A percentile compares a stretch with the other conserved stretches of the same genome.
Conservation (phyloP, 1,140 invertebrate genomes). For the Alviniconcha marisindica region DNA sequence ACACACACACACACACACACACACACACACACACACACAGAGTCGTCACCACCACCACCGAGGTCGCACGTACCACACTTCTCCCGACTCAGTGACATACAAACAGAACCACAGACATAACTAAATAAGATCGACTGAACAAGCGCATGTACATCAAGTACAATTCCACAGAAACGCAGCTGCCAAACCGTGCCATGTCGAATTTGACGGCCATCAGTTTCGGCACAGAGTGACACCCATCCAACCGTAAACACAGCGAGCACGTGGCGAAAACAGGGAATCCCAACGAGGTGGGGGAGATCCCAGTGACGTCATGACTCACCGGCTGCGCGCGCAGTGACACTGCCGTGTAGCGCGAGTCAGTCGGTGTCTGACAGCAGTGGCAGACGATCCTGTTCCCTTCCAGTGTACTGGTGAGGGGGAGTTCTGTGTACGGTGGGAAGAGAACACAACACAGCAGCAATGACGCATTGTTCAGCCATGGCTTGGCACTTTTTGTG, state of each 20-base stretch:
- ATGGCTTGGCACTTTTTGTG: too few species aligned
- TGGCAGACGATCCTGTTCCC: background rate
- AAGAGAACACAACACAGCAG: too few species aligned
- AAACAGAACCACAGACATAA: too few species aligned
- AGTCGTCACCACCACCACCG: too few species aligned
- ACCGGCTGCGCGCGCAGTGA: constrained; percentile 36
- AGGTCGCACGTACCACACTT: too few species aligned
- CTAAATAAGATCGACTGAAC: too few species aligned
- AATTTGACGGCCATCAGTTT: too few species aligned
- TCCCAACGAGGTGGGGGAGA: background rate
- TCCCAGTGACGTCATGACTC: constrained; percentile 33
- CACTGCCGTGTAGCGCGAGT: constrained; percentile 15
- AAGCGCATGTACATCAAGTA: too few species aligned
- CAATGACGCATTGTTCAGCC: too few species aligned
- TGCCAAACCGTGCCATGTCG: background rate
- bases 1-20: background rate
- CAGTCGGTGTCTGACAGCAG: background rate
- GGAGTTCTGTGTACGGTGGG: background rate
- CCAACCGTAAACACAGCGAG: constrained; percentile 11
- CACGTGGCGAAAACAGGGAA: constrained; percentile 17
- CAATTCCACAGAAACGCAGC: background rate
- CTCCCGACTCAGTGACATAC: too few species aligned
- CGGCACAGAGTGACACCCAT: too few species aligned
- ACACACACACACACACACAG: background rate
- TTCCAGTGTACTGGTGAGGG: background rate